Conservation (phyloP, 2,113 vertebrate genomes). For the Camarhynchus parvulus region DNA sequence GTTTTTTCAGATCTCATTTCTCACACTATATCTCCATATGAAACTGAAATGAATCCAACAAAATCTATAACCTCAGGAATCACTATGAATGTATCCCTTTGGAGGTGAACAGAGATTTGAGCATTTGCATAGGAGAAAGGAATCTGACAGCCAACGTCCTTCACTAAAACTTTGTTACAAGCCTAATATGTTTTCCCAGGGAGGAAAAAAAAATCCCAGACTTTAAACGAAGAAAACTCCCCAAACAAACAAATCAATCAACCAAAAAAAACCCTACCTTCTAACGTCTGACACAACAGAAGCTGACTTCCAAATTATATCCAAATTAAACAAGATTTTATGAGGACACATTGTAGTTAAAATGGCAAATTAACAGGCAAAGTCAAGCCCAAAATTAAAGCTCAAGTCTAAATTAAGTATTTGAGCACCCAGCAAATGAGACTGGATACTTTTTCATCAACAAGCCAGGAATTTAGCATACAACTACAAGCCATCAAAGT, state of each 20-base stretch:
- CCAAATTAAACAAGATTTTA: not conserved
- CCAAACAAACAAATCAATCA: too few relatives aligned
- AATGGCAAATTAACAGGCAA: not conserved
- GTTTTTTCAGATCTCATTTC: not conserved
- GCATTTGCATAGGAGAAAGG: not conserved
- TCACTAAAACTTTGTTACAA: not conserved
- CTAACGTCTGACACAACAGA: not conserved
- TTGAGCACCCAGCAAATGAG: not conserved
- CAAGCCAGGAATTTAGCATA: not conserved
- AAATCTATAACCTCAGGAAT: not conserved
- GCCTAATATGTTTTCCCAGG: not conserved
- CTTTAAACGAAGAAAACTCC: not conserved
- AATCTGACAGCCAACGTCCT: not conserved
- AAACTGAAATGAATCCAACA: not conserved
- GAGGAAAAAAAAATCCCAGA: not conserved
- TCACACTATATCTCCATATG: not conserved
- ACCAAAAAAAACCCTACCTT: accelerated
- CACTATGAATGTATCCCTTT: not conserved
- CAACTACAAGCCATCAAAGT: not conserved
- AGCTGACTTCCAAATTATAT: not conserved
- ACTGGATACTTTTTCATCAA: not conserved
- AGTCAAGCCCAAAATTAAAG: not conserved
- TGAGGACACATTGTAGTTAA: not conserved
- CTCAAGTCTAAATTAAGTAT: not conserved
- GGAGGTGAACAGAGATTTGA: not conserved